These are phyloP conservation scores for Hirtodrosophila confusa DNA, from an alignment of 2,888 invertebrate genomes.

Conservation along the genomic window DNA sequence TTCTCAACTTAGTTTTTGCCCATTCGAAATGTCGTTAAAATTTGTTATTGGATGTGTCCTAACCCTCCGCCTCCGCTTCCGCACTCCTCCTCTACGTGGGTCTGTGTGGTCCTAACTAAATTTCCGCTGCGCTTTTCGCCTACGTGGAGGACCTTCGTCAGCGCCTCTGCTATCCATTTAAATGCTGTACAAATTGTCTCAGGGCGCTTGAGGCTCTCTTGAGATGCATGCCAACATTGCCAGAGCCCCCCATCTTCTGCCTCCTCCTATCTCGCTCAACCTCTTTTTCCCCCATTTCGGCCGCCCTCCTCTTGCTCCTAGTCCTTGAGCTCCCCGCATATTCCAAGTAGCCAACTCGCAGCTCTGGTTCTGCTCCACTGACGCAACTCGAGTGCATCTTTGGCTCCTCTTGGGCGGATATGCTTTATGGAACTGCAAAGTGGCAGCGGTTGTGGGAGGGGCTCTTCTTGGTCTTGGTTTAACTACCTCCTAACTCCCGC, in stretches of 20 bases:
- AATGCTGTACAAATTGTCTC: slow-evolving; percentile 69
- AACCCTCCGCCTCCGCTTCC: not conserved
- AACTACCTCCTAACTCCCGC: slow-evolving; percentile 32
- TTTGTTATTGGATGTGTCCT: slow-evolving; percentile 24
- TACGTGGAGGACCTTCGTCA: slow-evolving; percentile 25
- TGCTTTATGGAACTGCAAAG: slow-evolving; percentile 49
- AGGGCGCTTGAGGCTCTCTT: slow-evolving; percentile 54
- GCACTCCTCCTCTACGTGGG: slow-evolving; percentile 12
- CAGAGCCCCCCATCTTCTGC: not conserved
- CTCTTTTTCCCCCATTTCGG: too few relatives aligned
- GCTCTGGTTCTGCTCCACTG: slow-evolving; percentile 53
- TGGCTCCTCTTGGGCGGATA: slow-evolving; percentile 31
- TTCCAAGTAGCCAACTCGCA: slow-evolving; percentile 12
- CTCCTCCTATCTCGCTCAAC: too few relatives aligned
- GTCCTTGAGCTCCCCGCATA: slow-evolving; percentile 2
- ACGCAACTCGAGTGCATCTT: slow-evolving; percentile 42
- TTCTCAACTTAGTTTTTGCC: slow-evolving; percentile 13
- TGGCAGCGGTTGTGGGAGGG: slow-evolving; percentile 6
- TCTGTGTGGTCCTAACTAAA: slow-evolving; percentile 41
- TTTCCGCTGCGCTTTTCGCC: slow-evolving; percentile 36
- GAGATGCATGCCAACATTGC: slow-evolving; percentile 12
- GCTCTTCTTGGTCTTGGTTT: not conserved
- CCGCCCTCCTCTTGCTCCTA: too few relatives aligned
- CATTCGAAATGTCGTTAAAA: slow-evolving; percentile 52
- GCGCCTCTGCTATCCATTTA: slow-evolving; percentile 44